Evolutionary conservation across 2,888 invertebrate species (phyloP).

Genomic region (Scotopteryx bipunctaria): DNA sequence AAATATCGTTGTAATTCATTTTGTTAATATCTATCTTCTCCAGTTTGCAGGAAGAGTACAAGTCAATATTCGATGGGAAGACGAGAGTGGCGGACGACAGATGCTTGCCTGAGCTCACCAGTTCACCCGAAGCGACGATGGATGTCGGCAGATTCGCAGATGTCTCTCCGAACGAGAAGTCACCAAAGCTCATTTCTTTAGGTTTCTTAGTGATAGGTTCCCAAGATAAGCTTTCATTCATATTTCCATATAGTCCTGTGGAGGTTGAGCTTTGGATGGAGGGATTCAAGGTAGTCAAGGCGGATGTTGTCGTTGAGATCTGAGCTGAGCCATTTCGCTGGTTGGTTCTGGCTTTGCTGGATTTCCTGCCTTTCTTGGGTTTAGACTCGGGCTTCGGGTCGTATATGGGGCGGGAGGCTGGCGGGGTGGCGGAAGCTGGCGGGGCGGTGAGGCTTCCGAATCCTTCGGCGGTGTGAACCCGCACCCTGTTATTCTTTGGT

Average conservation of each 20-base stretch:
- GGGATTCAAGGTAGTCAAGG: too few relatives aligned
- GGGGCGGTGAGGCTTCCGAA: conserved; percentile 8
- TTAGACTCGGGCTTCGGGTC: conserved; percentile 45
- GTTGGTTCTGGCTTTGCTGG: conserved; percentile 12
- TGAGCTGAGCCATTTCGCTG: conserved; percentile 12
- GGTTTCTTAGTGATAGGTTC: conserved; percentile 48
- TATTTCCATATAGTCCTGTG: conserved; percentile 39
- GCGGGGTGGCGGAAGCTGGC: conserved; percentile 38
- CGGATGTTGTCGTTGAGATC: neutral
- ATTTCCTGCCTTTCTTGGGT: conserved; percentile 25
- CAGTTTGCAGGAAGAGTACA: conserved; percentile 14
- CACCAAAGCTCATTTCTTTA: too few relatives aligned
- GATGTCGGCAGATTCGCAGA: conserved; percentile 47
- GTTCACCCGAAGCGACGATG: conserved; percentile 9
- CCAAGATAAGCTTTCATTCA: conserved; percentile 64
- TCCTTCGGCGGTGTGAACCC: conserved; percentile 46
- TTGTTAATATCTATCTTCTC: conserved; percentile 43
- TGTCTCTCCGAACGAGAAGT: conserved; percentile 66
- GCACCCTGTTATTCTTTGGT: conserved; percentile 69
- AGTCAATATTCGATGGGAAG: conserved; percentile 7
- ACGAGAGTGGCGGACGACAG: conserved; percentile 20
- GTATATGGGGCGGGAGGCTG: conserved; percentile 53
- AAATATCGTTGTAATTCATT: conserved; percentile 59
- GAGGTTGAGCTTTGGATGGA: neutral
- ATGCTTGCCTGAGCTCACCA: conserved; percentile 17